Base-by-base conservation (phyloP, 1,140 invertebrate species). In the Drosophila ambigua region DNA sequence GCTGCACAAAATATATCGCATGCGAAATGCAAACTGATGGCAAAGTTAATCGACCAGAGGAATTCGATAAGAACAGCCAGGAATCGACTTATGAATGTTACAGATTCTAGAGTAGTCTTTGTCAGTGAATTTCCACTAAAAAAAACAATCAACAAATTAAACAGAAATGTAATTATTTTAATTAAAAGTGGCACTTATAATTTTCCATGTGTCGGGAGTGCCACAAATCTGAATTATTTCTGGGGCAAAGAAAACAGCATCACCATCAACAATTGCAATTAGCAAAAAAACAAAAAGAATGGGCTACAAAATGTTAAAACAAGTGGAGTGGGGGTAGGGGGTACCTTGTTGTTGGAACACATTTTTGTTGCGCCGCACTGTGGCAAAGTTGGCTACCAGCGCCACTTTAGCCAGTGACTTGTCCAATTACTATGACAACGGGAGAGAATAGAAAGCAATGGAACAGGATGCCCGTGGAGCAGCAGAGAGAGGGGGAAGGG, bases 401-500 rank as follows among this genome's bases (percentile, higher is more conserved):
- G 77, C 77, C 82, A 85, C 81, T 77, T 80, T 77, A 58, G 81
- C 82, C 74, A 85, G 63, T 78, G 82, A 81, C 82, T 85, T 81
- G 82, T 87, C 82, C 82, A 85, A 85, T 85, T 85, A 85, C 82
- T 81, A 80, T 79, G 77, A 81, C 82, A 85, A 85, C 82, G 72
- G 63, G 39, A 45, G 16, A 44, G 65, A 26, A 50, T 15, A 20
- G 16, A 16, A 16, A 16, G 16, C 16, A 16, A 16, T 16, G 1
- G 45, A 35, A 16, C 20, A 20, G 20, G 20, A 20, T 20, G 20
- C 20, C 2, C 20, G 20, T 20, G 20, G 58, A 26, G 35, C 9
- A 5, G 16, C 11, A n/a, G 23, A 20, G 23, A 20, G 20, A 69
- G 53, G 50, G 51, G 9, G 9, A 16, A 41, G 46, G 58, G 39